These are phyloP conservation scores for Piaya cayana DNA, from an alignment of 2,113 vertebrate species.

Conservation along the genomic window DNA sequence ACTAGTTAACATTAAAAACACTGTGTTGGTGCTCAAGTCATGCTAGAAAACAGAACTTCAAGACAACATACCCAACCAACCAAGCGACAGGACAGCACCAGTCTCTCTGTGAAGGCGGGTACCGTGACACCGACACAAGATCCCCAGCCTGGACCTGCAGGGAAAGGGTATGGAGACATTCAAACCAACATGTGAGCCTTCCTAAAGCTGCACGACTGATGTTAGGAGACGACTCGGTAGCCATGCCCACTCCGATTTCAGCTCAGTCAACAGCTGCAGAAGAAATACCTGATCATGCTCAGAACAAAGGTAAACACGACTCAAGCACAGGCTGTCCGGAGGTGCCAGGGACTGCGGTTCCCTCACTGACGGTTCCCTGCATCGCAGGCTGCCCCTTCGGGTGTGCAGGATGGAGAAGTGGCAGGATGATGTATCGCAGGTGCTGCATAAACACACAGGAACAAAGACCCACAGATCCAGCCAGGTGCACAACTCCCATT, in stretches of 20 bases:
- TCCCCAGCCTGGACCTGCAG: not conserved
- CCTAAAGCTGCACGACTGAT: not conserved
- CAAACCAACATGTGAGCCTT: not conserved
- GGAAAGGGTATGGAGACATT: accelerated
- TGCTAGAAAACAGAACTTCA: not conserved
- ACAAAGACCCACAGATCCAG: not conserved
- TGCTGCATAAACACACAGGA: not conserved
- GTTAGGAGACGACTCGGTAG: not conserved
- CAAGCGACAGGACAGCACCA: no score
- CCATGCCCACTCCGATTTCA: not conserved
- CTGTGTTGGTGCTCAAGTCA: no score
- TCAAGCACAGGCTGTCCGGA: not conserved
- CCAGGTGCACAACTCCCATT: not conserved
- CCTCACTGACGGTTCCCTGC: not conserved
- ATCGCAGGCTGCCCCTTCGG: not conserved
- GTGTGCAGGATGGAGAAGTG: accelerated
- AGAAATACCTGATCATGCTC: not conserved
- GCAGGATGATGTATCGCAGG: not conserved
- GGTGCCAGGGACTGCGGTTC: not conserved
- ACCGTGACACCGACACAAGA: accelerated
- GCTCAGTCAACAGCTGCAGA: not conserved
- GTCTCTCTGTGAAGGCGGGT: not conserved
- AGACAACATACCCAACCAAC: not conserved
- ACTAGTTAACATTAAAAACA: not conserved
- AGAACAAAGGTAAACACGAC: not conserved